Evolutionary conservation across 2,888 invertebrate species (phyloP), one percentile per base, ranked within the genome.

Genomic region (Thera obeliscata): DNA sequence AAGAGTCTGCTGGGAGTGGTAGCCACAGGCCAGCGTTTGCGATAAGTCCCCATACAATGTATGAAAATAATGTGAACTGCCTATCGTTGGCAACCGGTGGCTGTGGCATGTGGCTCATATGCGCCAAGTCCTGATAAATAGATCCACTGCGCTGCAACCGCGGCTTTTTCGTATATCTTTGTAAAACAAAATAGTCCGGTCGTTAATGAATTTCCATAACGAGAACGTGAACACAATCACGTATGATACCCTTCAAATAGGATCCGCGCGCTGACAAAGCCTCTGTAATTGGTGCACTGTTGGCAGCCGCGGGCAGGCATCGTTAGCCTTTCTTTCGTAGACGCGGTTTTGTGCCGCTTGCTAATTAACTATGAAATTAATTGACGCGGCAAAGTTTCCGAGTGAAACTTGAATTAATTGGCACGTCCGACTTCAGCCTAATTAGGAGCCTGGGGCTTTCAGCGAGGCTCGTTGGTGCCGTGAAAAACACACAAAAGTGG

Each of bases 331-430:
- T 91, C 91, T 91, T 91, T 87, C 86, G 82, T 83, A 85, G 87
- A 82, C 86, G 88, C 86, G 88, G 93, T 90, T 91, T 92, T 90
- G 92, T 91, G 89, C 89, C 84, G 81, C 88, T 87, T 88, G 90
- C 92, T 93, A 93, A 93, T 93, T 93, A 93, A 93, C 92, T 93
- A 93, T 93, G 93, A 93, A 93, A 93, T 93, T 93, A 93, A 93
- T 93, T 93, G 93, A 93, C 91, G 93, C 90, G 87, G 93, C 90
- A 91, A 93, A 93, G 90, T 93, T 93, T 91, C 90, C 88, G 88
- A 91, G 91, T 90, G 91, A 93, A 93, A 93, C 93, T 93, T 93
- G 93, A 93, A 92, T 93, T 93, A 93, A 93, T 93, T 93, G 93
- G 93, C 91, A 90, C 90, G 93, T 93, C 93, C 91, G 91, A 91